Conservation (phyloP, 2,888 invertebrate genomes). For the Agonopterix alstromeriana region DNA sequence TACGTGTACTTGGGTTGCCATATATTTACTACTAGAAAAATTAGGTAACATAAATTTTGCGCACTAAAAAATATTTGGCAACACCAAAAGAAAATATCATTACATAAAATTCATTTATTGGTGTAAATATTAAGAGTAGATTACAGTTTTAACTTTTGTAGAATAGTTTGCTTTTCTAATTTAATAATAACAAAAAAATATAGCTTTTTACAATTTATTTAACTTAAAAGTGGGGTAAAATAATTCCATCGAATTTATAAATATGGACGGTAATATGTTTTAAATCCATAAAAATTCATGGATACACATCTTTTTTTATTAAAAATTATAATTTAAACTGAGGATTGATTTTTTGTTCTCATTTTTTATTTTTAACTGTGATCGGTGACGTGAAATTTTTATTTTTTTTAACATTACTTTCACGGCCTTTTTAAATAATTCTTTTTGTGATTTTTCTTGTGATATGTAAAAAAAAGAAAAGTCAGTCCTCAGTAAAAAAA, state of each 20-base stretch:
- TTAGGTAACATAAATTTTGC: background rate
- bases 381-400: background rate
- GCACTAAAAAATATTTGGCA: slow-evolving; percentile 9
- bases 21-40: slow-evolving; percentile 6
- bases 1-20: slow-evolving; percentile 12
- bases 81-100: slow-evolving; percentile 14
- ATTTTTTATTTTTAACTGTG: slow-evolving; percentile 7
- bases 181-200: slow-evolving; percentile 28
- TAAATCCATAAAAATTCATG: slow-evolving; percentile 45
- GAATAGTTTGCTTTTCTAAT: slow-evolving; percentile 42
- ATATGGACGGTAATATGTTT: slow-evolving; percentile 61
- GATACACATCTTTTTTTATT: slow-evolving; percentile 17
- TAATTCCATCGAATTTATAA: slow-evolving; percentile 49
- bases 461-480: slow-evolving; percentile 28
- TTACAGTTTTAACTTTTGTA: slow-evolving; percentile 37
- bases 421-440: background rate
- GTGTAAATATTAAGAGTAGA: slow-evolving; percentile 63
- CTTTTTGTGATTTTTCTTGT: slow-evolving; percentile 19
- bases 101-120: slow-evolving; percentile 19
- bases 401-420: slow-evolving; percentile 13
- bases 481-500: slow-evolving; percentile 35
- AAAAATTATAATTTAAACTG: slow-evolving; percentile 11
- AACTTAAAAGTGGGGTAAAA: slow-evolving; percentile 20
- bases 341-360: slow-evolving; percentile 40
- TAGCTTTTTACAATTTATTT: slow-evolving; percentile 31